Base-by-base conservation (phyloP, 2,888 invertebrate genomes). In the Pristionchus arcanus region DNA sequence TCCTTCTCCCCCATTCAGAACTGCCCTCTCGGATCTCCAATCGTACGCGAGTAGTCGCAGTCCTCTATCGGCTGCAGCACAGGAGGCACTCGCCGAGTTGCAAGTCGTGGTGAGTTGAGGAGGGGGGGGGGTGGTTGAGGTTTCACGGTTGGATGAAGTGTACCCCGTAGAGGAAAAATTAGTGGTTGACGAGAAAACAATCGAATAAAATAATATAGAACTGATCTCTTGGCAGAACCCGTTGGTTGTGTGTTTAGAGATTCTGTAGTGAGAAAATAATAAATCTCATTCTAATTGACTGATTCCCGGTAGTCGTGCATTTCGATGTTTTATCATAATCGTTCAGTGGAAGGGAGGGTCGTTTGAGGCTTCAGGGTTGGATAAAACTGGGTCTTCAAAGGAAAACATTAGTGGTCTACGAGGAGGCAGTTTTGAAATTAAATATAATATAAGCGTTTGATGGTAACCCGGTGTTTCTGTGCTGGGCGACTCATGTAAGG, bases 71-170 rank as follows among this genome's bases (percentile, higher is more conserved):
- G 81, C 89, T 13, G 89, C 89, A 63, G 83, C 89, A 19, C 31
- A 42, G 7, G 89, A 89, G 49, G 89, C 89, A 49, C 59, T 89
- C 31, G 89, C 81, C 7, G 89, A 89, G 83, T 28, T 89, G 89
- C 71, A 89, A 53, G 83, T 66, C 19, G 63, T 63, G 37, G 89
- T 89, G 37, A 66, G 89, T 42, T 0, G 28, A 4, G 0, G 21
- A n/a, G 81, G 49, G 28, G 83, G 53, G 37, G 28, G 74, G 74
- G 34, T 53, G 53, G 53, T 53, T 53, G 53, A 53, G 42, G 42
- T 1, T 9, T 42, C 42, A 42, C 42, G 42, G 42, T 42, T 42
- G 42, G 9, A 42, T 7, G 42, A 49, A 49, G 31, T 28, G 68
- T n/a, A 63, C 1, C 21, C 63, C 13, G 2, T 4, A 59, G 59